Base-by-base conservation (phyloP, 2,888 invertebrate genomes). In the Seira musarum region DNA sequence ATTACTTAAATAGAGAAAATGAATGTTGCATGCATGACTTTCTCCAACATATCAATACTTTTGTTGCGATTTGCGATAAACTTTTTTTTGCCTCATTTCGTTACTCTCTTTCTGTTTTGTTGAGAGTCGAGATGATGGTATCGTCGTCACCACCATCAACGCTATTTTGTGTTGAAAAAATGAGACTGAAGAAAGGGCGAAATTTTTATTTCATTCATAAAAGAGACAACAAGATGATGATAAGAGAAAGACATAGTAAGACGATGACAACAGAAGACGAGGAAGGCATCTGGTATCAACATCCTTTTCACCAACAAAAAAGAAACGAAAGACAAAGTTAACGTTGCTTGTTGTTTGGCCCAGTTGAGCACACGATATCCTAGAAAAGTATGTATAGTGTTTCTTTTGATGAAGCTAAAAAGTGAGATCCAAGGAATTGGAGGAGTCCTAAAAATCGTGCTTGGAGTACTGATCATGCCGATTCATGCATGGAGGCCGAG, bases 221-320 rank as follows among this genome's bases (percentile, higher is more conserved):
- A 30, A 2, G 30, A 30, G 30, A 8, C 30, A 30, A 30, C 30
- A 30, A 30, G 30, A 30, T 30, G 30, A 30, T 30, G 30, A 2
- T 30, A 30, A 30, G 30, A 30, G n/a, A n/a, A n/a, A n/a, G n/a
- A 30, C 30, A 30, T 30, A 30, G 6, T 60, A 19, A 19, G 61
- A 25, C 21, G 53, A 53, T 19, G 68, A 24, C 67, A 68, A 19
- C 13, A 68, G 63, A 30, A 30, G 2, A 30, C 30, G 30, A 30
- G 53, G n/a, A 76, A 25, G 64, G 77, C 77, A 77, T 77, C 77
- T 77, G 77, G 77, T 60, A 76, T 49, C 49, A 69, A 35, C 76
- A 77, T 70, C 65, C 70, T 77, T 69, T 77, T 77, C 77, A 70
- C 65, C 57, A 1, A 30, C 57, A 35, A 69, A 46, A 40, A 69